These are phyloP conservation scores for Brachionus calyciflorus DNA, from an alignment of 1,140 invertebrate genomes.

Conservation along the genomic window DNA sequence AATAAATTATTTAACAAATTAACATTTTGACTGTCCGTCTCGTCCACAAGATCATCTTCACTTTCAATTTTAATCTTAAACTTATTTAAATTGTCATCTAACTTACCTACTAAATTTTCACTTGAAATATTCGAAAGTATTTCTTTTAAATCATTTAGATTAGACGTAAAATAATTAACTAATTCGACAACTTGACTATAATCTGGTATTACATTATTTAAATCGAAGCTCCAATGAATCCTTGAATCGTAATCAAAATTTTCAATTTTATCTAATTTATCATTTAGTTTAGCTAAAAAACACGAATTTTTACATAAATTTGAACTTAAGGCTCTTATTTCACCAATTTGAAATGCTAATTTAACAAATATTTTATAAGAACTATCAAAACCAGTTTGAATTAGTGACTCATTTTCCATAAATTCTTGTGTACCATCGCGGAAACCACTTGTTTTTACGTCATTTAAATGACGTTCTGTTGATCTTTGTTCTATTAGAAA, in stretches of 20 bases:
- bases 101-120: background rate
- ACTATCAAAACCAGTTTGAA: conserved; percentile 18
- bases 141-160: conserved; percentile 7
- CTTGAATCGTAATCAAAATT: conserved; percentile 6
- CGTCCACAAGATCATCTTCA: background rate
- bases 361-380: conserved; percentile 10
- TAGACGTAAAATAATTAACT: background rate
- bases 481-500: conserved; percentile 14
- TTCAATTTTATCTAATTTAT: conserved; percentile 36
- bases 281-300: conserved; percentile 24
- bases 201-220: background rate
- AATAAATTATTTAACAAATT: conserved; percentile 39
- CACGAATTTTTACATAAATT: conserved; percentile 1
- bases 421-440: conserved; percentile 26
- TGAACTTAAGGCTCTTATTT: background rate
- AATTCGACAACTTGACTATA: background rate
- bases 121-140: conserved; percentile 4
- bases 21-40: background rate
- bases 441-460: conserved; percentile 12
- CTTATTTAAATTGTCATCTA: conserved; percentile 27
- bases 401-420: conserved; percentile 35
- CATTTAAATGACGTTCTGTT: conserved; percentile 25
- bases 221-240: conserved; percentile 23
- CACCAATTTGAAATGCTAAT: conserved; percentile 15
- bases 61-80: background rate